phyloP scores from a whole-genome alignment of 37 sponge, comb jelly and placozoan species.

The Crambe crambe region DNA sequence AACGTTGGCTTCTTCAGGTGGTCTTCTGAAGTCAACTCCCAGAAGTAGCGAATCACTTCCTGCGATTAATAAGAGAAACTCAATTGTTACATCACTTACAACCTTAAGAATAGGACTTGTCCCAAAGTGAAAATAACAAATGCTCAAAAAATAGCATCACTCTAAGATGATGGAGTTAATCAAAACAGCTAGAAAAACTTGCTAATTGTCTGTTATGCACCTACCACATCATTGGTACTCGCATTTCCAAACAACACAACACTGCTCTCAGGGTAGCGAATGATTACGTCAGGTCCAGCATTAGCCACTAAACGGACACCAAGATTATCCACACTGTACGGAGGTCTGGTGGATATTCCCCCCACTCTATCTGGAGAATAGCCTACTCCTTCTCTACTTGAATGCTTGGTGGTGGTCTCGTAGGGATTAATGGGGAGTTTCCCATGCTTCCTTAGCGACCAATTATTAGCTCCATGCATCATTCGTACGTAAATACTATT shows the following conservation, averaged over 20 bases:
- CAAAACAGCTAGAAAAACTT: too few relatives aligned
- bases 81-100: too few relatives aligned
- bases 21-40: slow-evolving; percentile 15
- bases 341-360: not conserved
- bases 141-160: too few relatives aligned
- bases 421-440: not conserved
- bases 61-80: too few relatives aligned
- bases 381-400: not conserved
- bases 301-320: slow-evolving; percentile 5
- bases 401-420: not conserved
- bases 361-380: not conserved
- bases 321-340: not conserved
- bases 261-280: slow-evolving; percentile 1
- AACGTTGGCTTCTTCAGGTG: slow-evolving; percentile 49
- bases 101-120: too few relatives aligned
- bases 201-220: too few relatives aligned
- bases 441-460: not conserved
- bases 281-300: slow-evolving; percentile 6
- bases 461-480: too few relatives aligned
- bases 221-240: slow-evolving; percentile 17
- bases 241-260: slow-evolving; percentile 20
- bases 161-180: too few relatives aligned
- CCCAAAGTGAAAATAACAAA: too few relatives aligned
- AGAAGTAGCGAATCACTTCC: not conserved
- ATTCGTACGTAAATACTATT: not conserved